phyloP scores from a whole-genome alignment of 2,113 vertebrate genomes.

The Sitta europaea region DNA sequence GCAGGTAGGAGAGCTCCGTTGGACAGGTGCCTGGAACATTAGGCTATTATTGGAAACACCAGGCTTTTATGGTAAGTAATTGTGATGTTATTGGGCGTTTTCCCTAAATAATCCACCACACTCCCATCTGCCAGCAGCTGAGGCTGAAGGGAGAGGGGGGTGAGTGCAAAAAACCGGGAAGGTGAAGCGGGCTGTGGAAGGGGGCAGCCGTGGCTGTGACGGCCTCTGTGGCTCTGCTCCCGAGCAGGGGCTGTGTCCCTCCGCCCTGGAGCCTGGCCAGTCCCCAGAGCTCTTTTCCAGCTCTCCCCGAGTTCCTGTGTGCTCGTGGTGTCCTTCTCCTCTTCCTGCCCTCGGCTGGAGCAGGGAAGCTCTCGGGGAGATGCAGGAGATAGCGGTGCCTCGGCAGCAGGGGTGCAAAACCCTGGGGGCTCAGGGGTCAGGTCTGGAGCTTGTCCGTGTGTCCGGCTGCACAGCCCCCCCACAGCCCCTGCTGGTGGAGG shows the following conservation, averaged over 20 bases:
- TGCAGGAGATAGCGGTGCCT: background rate
- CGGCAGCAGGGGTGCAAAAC: fast-evolving
- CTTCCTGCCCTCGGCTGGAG: background rate
- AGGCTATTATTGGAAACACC: constrained; percentile 30
- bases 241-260: background rate
- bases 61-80: constrained; percentile 60
- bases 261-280: background rate
- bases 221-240: background rate
- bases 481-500: background rate
- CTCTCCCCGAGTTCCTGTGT: background rate
- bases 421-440: fast-evolving
- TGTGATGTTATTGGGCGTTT: constrained; percentile 32
- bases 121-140: background rate
- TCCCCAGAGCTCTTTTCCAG: background rate
- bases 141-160: background rate
- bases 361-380: background rate
- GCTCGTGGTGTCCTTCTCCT: background rate
- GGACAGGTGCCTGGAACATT: constrained; percentile 45
- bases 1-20: constrained; percentile 28
- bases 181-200: background rate
- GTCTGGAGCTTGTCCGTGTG: fast-evolving
- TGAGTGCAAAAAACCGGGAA: background rate
- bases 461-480: background rate
- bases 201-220: fast-evolving
- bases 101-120: constrained; percentile 20